Percentiles rank a stretch among this genome's conserved stretches.
These are phyloP conservation scores for Orestias chungarensis DNA, from an alignment of 2,797 vertebrate genomes.

Conservation along the genomic window DNA sequence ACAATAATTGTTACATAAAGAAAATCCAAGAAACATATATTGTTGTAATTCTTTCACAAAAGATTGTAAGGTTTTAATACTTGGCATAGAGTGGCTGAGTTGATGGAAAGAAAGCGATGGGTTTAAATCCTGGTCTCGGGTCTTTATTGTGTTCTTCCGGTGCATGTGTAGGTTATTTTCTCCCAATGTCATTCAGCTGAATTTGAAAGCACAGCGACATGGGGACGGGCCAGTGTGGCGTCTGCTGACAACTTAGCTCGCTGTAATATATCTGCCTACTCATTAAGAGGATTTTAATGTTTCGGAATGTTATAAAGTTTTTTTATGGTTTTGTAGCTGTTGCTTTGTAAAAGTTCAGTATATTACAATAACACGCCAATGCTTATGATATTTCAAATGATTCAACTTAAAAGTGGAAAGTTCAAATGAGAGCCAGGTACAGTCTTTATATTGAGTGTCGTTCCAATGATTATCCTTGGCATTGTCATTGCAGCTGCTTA, in stretches of 20 bases:
- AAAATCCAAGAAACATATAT: no score
- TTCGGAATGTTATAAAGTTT: background rate
- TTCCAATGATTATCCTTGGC: background rate
- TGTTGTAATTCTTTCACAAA: no score
- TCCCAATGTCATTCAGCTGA: background rate
- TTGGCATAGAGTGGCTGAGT: no score
- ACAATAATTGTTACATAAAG: no score
- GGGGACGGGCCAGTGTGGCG: background rate
- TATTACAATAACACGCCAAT: background rate
- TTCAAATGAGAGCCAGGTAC: background rate
- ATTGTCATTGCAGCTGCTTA: background rate
- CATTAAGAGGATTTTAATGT: background rate
- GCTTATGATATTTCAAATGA: background rate
- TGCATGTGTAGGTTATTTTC: no score
- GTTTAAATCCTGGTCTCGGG: no score
- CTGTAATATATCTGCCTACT: background rate
- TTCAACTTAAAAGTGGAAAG: background rate
- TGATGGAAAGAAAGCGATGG: no score
- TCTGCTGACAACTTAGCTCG: background rate
- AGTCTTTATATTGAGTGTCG: background rate
- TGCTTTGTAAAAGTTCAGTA: background rate
- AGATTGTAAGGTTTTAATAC: no score
- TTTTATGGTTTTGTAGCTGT: background rate
- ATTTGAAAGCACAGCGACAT: background rate
- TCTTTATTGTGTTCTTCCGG: no score